A percentile compares a stretch with the other conserved stretches of the same genome.
These are phyloP conservation scores for Buceros bicornis DNA, from an alignment of 2,797 vertebrate genomes.

Conservation along the genomic window DNA sequence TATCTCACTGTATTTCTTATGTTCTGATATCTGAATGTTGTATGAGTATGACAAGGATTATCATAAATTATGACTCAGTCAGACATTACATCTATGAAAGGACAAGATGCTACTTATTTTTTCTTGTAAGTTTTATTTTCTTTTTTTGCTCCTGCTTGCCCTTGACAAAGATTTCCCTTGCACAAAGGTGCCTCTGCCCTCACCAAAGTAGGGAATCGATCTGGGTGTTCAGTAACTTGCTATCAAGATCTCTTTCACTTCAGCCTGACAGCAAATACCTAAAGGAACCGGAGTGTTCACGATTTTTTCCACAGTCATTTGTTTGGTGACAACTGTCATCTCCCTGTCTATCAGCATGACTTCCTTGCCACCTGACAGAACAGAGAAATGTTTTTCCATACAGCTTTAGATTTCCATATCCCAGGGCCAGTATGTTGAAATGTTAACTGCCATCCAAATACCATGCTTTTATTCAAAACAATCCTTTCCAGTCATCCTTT, in stretches of 20 bases:
- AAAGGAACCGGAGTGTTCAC: neutral
- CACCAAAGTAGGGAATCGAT: neutral
- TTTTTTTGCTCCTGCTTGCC: neutral
- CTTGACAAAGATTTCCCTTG: neutral
- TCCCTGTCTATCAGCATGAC: neutral
- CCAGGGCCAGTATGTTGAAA: neutral
- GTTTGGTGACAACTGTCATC: neutral
- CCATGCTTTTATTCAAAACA: neutral
- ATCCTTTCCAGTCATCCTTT: neutral
- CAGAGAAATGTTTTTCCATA: neutral
- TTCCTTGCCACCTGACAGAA: neutral
- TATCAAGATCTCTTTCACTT: slow-evolving; percentile 17
- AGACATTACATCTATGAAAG: neutral
- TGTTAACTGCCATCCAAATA: neutral
- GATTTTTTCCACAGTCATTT: slow-evolving; percentile 8
- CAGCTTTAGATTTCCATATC: neutral
- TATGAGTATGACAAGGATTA: neutral
- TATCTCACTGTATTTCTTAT: neutral
- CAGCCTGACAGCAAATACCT: neutral
- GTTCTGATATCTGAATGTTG: neutral
- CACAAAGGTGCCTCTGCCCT: neutral
- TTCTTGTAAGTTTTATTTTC: neutral
- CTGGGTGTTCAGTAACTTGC: neutral
- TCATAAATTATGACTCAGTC: neutral
- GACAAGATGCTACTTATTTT: neutral